These are phyloP conservation scores for Cosmopolites sordidus DNA, from an alignment of 2,888 invertebrate genomes.

Conservation along the genomic window DNA sequence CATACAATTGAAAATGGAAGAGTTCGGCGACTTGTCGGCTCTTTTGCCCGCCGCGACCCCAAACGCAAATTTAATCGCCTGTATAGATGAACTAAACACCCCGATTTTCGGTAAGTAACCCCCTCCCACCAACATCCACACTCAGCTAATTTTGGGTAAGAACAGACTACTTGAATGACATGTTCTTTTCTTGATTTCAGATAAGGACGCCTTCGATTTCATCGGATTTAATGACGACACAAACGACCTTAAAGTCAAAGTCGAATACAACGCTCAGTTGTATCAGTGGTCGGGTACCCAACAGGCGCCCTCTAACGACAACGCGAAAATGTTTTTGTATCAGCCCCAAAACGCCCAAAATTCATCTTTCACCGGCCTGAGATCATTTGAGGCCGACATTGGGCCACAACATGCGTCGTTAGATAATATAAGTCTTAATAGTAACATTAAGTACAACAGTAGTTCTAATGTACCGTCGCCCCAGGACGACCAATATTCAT, in stretches of 20 bases:
- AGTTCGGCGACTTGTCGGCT: conserved; percentile 65
- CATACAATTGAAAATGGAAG: conserved; percentile 56
- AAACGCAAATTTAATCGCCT: conserved; percentile 44
- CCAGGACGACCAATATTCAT: conserved; percentile 23
- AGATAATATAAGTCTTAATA: conserved; percentile 34
- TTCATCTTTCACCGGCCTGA: background rate
- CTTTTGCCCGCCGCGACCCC: conserved; percentile 53
- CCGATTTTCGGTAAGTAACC: conserved; percentile 42
- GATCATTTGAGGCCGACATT: background rate
- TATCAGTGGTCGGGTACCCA: conserved; percentile 12
- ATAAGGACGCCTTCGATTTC: conserved; percentile 33
- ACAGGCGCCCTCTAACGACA: background rate
- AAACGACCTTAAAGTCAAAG: conserved; percentile 24
- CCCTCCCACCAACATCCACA: background rate
- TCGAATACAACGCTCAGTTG: conserved; percentile 19
- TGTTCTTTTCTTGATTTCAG: conserved; percentile 28
- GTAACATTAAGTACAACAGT: conserved; percentile 25
- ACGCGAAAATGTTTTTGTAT: conserved; percentile 20
- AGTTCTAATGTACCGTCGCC: conserved; percentile 30
- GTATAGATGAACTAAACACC: conserved; percentile 46
- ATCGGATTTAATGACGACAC: background rate
- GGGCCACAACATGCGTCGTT: background rate
- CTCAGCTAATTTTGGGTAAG: background rate
- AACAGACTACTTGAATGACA: background rate
- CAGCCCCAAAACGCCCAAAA: conserved; percentile 3